phyloP scores from a whole-genome alignment of 2,797 vertebrate genomes.

The Tympanoctomys barrerae region DNA sequence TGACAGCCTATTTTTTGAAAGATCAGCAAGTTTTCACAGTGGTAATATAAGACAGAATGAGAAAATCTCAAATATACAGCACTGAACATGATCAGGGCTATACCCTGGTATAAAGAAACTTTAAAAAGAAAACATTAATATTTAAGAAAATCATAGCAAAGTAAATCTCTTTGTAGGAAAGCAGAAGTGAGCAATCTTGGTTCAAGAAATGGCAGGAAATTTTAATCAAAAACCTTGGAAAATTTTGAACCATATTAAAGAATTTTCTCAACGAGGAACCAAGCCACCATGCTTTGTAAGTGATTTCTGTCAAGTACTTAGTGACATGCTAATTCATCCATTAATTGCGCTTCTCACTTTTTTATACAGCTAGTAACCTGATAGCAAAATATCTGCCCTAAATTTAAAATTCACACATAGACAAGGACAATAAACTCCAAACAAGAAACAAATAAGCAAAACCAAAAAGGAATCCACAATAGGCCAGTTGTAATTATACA shows the following conservation, averaged over 20 bases:
- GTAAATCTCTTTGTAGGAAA: neutral
- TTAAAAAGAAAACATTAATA: neutral
- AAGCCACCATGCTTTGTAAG: neutral
- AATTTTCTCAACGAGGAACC: neutral
- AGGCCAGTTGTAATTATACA: neutral
- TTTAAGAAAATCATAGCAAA: neutral
- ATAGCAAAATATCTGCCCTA: slow-evolving; percentile 2
- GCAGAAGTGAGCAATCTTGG: neutral
- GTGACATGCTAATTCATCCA: slow-evolving; percentile 13
- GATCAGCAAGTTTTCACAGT: neutral
- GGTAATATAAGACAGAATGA: neutral
- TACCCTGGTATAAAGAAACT: neutral
- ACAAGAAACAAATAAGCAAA: neutral
- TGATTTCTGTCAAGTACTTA: neutral
- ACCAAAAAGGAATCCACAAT: neutral
- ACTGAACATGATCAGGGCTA: neutral
- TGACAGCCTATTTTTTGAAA: neutral
- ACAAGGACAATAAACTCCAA: neutral
- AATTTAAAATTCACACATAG: neutral
- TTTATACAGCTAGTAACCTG: slow-evolving; percentile 29
- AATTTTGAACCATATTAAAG: neutral
- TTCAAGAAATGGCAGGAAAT: neutral
- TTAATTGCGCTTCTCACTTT: neutral
- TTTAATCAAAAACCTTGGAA: neutral
- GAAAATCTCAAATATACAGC: neutral